Evolutionary conservation across 1,140 invertebrate species (phyloP).

Genomic region (Bombus pyrosoma): DNA sequence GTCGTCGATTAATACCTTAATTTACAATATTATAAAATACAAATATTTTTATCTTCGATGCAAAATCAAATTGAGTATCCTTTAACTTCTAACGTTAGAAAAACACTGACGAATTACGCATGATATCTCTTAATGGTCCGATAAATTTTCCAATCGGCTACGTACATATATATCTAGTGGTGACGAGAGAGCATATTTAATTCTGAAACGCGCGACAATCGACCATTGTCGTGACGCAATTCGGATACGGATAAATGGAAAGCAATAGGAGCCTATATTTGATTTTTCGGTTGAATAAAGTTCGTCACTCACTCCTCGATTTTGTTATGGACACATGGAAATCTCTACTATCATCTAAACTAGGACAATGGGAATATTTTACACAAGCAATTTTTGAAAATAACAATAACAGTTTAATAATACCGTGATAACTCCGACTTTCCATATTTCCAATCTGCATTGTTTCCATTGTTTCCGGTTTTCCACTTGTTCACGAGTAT

Average conservation of each 20-base stretch:
- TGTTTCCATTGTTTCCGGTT: neutral
- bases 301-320: neutral
- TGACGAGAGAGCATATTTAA: too few species aligned
- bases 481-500: neutral
- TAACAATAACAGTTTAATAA: constrained; percentile 12
- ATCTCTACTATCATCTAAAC: neutral
- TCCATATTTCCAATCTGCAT: neutral
- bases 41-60: too few species aligned
- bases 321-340: neutral
- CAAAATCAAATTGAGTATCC: too few species aligned
- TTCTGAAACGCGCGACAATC: neutral
- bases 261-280: neutral
- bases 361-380: too few species aligned
- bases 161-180: too few species aligned
- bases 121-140: too few species aligned
- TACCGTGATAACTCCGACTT: too few species aligned
- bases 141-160: too few species aligned
- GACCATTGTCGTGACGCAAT: neutral
- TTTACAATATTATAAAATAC: too few species aligned
- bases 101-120: too few species aligned
- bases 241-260: neutral
- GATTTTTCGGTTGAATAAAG: constrained; percentile 16
- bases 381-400: neutral
- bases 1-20: too few species aligned
- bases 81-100: too few species aligned